Evolutionary conservation across 2,113 vertebrate genomes (phyloP).

Genomic region (Ictidomys tridecemlineatus): DNA sequence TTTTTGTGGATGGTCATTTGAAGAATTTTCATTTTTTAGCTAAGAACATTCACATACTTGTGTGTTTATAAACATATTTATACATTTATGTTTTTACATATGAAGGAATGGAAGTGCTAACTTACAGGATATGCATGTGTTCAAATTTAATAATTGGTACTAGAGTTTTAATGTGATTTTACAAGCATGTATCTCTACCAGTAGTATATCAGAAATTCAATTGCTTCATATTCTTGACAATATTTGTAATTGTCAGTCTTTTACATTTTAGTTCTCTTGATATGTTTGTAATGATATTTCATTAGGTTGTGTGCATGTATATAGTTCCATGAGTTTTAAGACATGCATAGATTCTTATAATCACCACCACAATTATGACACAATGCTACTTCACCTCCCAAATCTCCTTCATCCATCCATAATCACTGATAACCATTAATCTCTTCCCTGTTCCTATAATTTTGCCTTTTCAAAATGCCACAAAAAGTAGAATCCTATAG

Average conservation of each 20-base stretch:
- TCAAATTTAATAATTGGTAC: not conserved
- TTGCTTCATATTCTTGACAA: not conserved
- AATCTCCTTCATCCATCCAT: not conserved
- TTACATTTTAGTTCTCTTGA: not conserved
- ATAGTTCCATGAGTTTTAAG: not conserved
- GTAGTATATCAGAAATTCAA: not conserved
- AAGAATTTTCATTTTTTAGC: not conserved
- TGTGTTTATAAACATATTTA: not conserved
- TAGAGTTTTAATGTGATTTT: conserved; percentile 32
- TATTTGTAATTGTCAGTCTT: not conserved
- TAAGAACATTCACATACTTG: not conserved
- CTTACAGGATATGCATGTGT: not conserved
- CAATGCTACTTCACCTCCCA: not conserved
- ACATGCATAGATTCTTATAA: not conserved
- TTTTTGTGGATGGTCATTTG: conserved; percentile 32
- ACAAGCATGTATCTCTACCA: not conserved
- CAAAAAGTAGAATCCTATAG: not conserved
- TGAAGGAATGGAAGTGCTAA: not conserved
- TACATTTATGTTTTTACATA: not conserved
- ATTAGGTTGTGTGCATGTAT: not conserved
- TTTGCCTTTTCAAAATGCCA: not conserved
- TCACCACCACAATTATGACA: not conserved
- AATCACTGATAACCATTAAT: not conserved
- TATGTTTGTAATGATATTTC: not conserved
- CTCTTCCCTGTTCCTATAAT: not conserved